Evolutionary conservation across 2,888 invertebrate genomes (phyloP), one percentile per base, ranked within the genome.

Genomic region (Coleophora flavipennella): DNA sequence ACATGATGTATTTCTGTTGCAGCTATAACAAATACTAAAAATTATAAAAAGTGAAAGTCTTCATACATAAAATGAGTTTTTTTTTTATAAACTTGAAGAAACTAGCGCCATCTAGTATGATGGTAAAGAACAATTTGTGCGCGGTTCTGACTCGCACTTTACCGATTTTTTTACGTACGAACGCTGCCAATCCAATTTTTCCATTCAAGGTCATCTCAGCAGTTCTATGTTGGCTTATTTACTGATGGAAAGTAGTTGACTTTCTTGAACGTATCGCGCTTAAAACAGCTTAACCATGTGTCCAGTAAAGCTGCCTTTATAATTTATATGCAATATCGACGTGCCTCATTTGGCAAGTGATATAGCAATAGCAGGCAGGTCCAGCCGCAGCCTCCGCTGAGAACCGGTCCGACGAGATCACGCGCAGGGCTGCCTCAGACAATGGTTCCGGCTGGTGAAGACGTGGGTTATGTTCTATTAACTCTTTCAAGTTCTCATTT

Each of bases 361-460:
- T 20, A 20, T 20, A 20, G 20, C 20, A 20, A 20, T 67, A 68
- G 78, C 79, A 76, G 75, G 78, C 79, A 76, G 75, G 77, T 78
- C 78, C 79, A 75, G 69, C 75, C 67, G 67, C 67, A 68, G 72
- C 61, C 71, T 72, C 70, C 62, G 64, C 53, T 71, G 50, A 55
- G 57, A 81, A 83, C 83, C 83, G 83, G 83, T 83, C 65, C 63
- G 70, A 81, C 83, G 65, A 80, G 80, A 79, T 78, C 69, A 67
- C 26, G 37, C 69, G 56, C 67, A 61, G 68, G 63, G 65, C 66
- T 66, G 65, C 67, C 63, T 67, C 64, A 68, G 74, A 74, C 73
- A 68, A 73, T 73, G 63, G 61, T 63, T 59, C 64, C 65, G 55
- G 52, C 20, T 20, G 47, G 48, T 45, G 41, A 44, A 46, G 50